Evolutionary conservation across 2,797 vertebrate species (phyloP).

Genomic region (Tauraco hartlaubi): DNA sequence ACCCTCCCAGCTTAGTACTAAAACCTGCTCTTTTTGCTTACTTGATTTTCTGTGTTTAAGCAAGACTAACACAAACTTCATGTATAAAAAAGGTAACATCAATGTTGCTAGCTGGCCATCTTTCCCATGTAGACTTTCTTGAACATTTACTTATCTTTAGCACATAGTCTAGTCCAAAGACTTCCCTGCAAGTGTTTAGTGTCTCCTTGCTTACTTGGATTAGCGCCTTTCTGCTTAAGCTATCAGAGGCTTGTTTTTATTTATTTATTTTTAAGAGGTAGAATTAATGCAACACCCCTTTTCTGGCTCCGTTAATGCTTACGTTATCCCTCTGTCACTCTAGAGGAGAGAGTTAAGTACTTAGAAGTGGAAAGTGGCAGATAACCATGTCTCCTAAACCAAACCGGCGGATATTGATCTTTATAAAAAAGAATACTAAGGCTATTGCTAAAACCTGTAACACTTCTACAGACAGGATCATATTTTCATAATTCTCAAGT

Average conservation of each 20-base stretch:
- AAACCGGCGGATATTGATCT: background rate
- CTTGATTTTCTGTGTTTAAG: background rate
- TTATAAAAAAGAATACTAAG: background rate
- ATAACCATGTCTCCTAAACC: background rate
- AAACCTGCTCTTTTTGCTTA: background rate
- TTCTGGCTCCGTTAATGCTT: background rate
- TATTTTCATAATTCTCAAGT: background rate
- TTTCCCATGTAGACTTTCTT: background rate
- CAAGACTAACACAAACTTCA: background rate
- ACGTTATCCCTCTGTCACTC: background rate
- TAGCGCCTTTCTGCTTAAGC: background rate
- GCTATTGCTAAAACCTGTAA: background rate
- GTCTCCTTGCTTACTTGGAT: background rate
- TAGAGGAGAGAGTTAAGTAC: background rate
- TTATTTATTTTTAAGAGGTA: background rate
- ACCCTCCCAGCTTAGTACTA: background rate
- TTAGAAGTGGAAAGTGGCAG: background rate
- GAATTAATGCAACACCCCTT: background rate
- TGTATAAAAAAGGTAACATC: background rate
- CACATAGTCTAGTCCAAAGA: background rate
- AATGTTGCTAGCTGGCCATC: background rate
- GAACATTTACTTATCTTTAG: background rate
- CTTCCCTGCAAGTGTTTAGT: background rate
- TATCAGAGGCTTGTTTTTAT: background rate
- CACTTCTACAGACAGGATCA: background rate